Conservation (phyloP, 1,140 invertebrate species). For the Physella acuta region DNA sequence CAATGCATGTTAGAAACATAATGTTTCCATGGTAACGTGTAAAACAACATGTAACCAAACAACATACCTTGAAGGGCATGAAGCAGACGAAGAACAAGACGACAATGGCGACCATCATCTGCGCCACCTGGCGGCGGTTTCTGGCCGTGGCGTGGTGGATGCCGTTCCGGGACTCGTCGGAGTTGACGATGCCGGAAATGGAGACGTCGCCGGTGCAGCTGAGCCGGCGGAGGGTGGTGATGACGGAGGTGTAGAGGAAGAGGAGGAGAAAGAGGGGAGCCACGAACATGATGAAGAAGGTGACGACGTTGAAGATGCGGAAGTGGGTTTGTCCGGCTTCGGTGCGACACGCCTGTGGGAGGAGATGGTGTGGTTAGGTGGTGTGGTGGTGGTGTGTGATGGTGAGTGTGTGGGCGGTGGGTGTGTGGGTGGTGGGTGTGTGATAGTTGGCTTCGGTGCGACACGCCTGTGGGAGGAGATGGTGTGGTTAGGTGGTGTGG, state of each 20-base stretch:
- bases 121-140: slow-evolving; percentile 65
- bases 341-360: background rate
- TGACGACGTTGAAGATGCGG: slow-evolving; percentile 25
- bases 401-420: slow-evolving; percentile 28
- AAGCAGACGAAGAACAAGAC: slow-evolving; percentile 86
- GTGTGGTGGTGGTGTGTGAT: too few relatives aligned
- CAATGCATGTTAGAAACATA: too few relatives aligned
- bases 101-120: slow-evolving; percentile 87
- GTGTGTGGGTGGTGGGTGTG: background rate
- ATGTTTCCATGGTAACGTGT: too few relatives aligned
- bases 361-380: too few relatives aligned
- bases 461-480: background rate
- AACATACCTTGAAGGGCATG: slow-evolving; percentile 77
- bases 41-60: too few relatives aligned
- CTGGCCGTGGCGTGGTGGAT: background rate
- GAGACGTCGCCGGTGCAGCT: background rate
- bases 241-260: slow-evolving; percentile 36
- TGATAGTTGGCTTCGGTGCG: background rate
- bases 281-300: slow-evolving; percentile 33
- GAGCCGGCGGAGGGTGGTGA: slow-evolving; percentile 24
- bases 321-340: background rate
- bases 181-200: background rate
- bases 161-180: background rate
- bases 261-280: slow-evolving; percentile 34
- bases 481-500: too few relatives aligned